Evolutionary conservation across 2,888 invertebrate genomes (phyloP).

Genomic region (Pollenia griseotomentosa): DNA sequence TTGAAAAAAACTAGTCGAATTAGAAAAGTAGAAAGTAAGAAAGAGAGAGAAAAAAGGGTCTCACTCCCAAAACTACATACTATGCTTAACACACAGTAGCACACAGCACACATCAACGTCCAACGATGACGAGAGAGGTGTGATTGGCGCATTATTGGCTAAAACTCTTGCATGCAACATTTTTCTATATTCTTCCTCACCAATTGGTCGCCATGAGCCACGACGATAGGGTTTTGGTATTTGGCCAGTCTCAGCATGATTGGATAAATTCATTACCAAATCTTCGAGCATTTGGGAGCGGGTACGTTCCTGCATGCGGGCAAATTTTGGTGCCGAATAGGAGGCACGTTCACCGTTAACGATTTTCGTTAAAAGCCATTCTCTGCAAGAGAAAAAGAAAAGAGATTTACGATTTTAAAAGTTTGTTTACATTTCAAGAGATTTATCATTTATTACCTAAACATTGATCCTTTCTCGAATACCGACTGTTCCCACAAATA

Average conservation of each 20-base stretch:
- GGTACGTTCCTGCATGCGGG: constrained; percentile 96
- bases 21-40: neutral
- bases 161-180: constrained; percentile 83
- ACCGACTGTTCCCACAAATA: constrained; percentile 98
- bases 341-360: constrained; percentile 97
- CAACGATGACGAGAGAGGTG: constrained; percentile 75
- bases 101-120: constrained; percentile 82
- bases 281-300: constrained; percentile 97
- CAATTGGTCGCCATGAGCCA: constrained; percentile 97
- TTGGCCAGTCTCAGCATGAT: constrained; percentile 97
- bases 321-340: constrained; percentile 97
- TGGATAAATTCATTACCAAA: constrained; percentile 95
- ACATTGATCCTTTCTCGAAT: constrained; percentile 97
- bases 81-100: constrained; percentile 84
- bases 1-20: neutral
- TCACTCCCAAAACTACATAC: constrained; percentile 81
- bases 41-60: constrained; percentile 52
- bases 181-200: constrained; percentile 84
- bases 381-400: constrained; percentile 83
- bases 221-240: constrained; percentile 97
- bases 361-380: constrained; percentile 96
- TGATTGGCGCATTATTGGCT: constrained; percentile 77
- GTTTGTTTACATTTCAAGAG: neutral
- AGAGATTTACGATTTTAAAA: neutral
- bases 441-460: constrained; percentile 86